Percentiles rank a stretch among this genome's conserved stretches.
phyloP scores from a whole-genome alignment of 2,888 invertebrate genomes.

The Diaperis boleti region DNA sequence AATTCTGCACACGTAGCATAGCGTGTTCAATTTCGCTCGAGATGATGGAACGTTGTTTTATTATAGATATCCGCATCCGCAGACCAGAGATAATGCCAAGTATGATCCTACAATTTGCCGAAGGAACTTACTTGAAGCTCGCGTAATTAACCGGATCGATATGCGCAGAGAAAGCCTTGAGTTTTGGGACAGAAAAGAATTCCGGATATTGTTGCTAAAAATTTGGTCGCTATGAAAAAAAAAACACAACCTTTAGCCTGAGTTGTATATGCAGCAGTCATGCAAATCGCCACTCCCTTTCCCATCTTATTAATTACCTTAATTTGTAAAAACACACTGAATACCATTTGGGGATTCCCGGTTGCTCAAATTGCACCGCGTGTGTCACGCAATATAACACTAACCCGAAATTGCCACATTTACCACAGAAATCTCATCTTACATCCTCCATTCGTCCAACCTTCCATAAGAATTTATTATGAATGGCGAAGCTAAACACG shows the following conservation, averaged over 20 bases:
- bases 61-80: conserved; percentile 57
- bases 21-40: conserved; percentile 59
- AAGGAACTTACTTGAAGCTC: conserved; percentile 44
- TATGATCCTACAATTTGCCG: conserved; percentile 52
- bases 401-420: conserved; percentile 25
- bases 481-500: conserved; percentile 37
- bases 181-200: no score
- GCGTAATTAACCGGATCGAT: conserved; percentile 39
- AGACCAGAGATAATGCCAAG: conserved; percentile 53
- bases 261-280: no score
- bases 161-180: conserved; percentile 14
- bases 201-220: no score
- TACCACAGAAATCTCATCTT: conserved; percentile 34
- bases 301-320: conserved; percentile 5
- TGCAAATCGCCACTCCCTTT: neutral
- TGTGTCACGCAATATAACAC: conserved; percentile 38
- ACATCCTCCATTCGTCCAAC: conserved; percentile 10
- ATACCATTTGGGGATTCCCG: conserved; percentile 2
- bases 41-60: conserved; percentile 60
- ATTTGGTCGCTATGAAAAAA: no score
- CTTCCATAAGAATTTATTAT: conserved; percentile 39
- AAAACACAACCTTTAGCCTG: no score
- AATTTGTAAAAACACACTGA: conserved; percentile 10
- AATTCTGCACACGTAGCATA: conserved; percentile 64
- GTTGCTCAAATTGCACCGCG: conserved; percentile 25